Evolutionary conservation across 2,888 invertebrate species (phyloP).

Genomic region (Drosophila setosimentum): DNA sequence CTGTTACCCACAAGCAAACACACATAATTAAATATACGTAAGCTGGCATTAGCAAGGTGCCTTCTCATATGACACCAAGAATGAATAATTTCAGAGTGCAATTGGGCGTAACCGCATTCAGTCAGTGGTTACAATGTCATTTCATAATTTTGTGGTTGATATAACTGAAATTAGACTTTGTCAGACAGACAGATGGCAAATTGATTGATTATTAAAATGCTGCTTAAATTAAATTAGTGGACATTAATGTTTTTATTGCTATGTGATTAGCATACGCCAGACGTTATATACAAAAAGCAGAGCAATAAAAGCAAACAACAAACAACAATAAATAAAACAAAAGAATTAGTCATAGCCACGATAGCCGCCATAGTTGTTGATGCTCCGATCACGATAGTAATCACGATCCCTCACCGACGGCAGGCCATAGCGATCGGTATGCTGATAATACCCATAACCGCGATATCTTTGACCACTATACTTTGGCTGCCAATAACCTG

Average conservation of each 20-base stretch:
- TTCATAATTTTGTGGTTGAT: constrained; percentile 10
- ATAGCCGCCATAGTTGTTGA: constrained; percentile 50
- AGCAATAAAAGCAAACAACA: constrained; percentile 30
- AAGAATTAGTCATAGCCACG: constrained; percentile 75
- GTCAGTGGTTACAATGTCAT: constrained; percentile 8
- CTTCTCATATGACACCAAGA: constrained; percentile 51
- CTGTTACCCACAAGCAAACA: constrained; percentile 10
- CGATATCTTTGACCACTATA: constrained; percentile 87
- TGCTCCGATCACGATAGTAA: constrained; percentile 45
- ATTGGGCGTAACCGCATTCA: constrained; percentile 63
- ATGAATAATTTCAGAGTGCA: constrained; percentile 67
- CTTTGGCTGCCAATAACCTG: constrained; percentile 87
- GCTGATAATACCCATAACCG: constrained; percentile 87
- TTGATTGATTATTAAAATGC: constrained; percentile 36
- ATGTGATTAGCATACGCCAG: constrained; percentile 36
- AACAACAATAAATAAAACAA: constrained; percentile 20
- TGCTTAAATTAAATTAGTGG: constrained; percentile 49
- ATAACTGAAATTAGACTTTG: constrained; percentile 49
- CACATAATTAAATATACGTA: constrained; percentile 29
- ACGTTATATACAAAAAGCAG: constrained; percentile 47
- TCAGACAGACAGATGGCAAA: constrained; percentile 4
- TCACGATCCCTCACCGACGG: constrained; percentile 48
- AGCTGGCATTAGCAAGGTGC: not conserved
- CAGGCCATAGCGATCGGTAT: constrained; percentile 83
- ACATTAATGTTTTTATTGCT: constrained; percentile 48